These are phyloP conservation scores for Pseudanteris insignis DNA, from an alignment of 2,888 invertebrate species.

Conservation along the genomic window DNA sequence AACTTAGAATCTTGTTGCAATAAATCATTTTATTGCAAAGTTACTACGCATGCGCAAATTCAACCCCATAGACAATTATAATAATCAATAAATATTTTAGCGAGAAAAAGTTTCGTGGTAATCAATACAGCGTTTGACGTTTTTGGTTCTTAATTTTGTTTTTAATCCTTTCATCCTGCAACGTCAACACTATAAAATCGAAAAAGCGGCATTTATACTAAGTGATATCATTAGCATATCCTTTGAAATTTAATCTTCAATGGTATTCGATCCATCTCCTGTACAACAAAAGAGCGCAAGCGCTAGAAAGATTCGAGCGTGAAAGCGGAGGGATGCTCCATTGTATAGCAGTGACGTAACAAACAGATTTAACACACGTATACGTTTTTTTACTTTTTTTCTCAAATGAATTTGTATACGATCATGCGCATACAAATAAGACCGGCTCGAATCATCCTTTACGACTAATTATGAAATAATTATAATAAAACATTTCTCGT, in stretches of 20 bases:
- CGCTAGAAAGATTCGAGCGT: conserved; percentile 37
- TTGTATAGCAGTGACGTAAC: conserved; percentile 41
- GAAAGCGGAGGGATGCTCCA: conserved; percentile 39
- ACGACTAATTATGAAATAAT: too few species aligned
- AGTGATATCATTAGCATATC: conserved; percentile 33
- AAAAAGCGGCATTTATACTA: conserved; percentile 6
- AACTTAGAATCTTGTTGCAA: too few species aligned
- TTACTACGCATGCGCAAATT: conserved; percentile 29
- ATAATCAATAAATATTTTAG: conserved; percentile 37
- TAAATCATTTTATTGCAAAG: conserved; percentile 15
- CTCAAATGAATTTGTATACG: too few species aligned
- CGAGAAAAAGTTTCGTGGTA: conserved; percentile 6
- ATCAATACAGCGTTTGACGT: too few species aligned
- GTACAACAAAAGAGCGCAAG: conserved; percentile 42
- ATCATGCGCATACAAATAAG: too few species aligned
- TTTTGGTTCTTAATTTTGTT: too few species aligned
- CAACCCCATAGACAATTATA: conserved; percentile 16
- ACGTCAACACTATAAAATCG: neutral
- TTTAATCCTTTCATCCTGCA: too few species aligned
- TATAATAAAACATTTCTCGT: neutral
- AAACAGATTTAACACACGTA: conserved; percentile 21
- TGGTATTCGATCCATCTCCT: conserved; percentile 39
- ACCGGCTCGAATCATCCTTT: too few species aligned
- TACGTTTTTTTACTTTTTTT: conserved; percentile 9
- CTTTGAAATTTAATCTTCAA: conserved; percentile 34